A percentile compares a stretch with the other conserved stretches of the same genome.
These are phyloP conservation scores for Cotesia glomerata DNA, from an alignment of 1,140 invertebrate genomes.

Conservation along the genomic window DNA sequence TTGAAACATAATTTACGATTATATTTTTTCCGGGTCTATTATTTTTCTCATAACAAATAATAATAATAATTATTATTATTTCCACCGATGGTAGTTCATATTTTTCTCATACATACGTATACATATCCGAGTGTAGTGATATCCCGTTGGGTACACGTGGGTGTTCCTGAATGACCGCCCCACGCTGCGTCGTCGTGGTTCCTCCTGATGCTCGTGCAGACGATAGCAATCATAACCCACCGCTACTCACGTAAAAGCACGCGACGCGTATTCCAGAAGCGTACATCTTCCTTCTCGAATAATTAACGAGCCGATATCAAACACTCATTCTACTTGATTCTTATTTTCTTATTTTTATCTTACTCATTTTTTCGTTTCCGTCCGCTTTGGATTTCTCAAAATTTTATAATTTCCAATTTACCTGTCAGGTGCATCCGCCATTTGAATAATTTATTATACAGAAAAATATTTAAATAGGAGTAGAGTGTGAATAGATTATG, in stretches of 20 bases:
- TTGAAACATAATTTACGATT: too few relatives aligned
- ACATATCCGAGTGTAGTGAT: neutral
- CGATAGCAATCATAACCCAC: constrained; percentile 18
- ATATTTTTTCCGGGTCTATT: too few relatives aligned
- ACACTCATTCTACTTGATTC: constrained; percentile 1
- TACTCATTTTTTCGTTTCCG: neutral
- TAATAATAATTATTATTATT: too few relatives aligned
- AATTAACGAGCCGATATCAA: constrained; percentile 34
- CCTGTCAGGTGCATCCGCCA: too few relatives aligned
- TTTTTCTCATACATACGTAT: too few relatives aligned
- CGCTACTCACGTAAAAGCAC: constrained; percentile 25
- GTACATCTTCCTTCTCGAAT: constrained; percentile 34
- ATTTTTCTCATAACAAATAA: too few relatives aligned
- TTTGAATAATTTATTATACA: too few relatives aligned
- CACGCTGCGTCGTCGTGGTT: constrained; percentile 35
- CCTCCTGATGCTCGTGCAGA: constrained; percentile 10
- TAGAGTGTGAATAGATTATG: too few relatives aligned
- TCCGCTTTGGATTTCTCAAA: too few relatives aligned
- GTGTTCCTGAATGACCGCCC: constrained; percentile 37
- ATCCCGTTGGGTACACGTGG: constrained; percentile 32
- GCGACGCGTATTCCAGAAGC: constrained; percentile 37
- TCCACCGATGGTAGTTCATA: too few relatives aligned
- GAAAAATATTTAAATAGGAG: too few relatives aligned
- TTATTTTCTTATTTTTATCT: neutral
- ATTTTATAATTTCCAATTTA: too few relatives aligned